phyloP scores from a whole-genome alignment of 2,888 invertebrate genomes.

The Campaea margaritaria region DNA sequence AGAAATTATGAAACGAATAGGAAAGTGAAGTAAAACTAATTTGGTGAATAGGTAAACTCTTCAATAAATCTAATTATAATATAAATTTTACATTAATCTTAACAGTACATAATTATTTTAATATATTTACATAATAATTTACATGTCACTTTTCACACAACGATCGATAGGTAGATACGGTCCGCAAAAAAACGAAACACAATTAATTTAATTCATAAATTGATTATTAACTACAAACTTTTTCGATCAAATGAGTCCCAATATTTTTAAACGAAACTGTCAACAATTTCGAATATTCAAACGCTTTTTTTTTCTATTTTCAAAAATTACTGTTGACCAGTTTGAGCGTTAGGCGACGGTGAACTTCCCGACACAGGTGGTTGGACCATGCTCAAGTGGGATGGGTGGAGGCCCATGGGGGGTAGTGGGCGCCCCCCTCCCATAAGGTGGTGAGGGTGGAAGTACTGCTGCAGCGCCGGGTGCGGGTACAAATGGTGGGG shows the following conservation, averaged over 20 bases:
- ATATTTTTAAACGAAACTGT: background rate
- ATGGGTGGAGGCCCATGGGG: conserved; percentile 77
- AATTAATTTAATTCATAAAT: background rate
- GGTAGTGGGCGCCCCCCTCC: conserved; percentile 80
- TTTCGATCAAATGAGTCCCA: conserved; percentile 34
- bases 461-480: conserved; percentile 86
- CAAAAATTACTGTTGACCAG: conserved; percentile 38
- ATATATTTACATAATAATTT: conserved; percentile 63
- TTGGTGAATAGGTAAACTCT: conserved; percentile 62
- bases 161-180: conserved; percentile 32
- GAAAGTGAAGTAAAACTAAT: conserved; percentile 51
- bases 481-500: conserved; percentile 86
- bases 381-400: conserved; percentile 72
- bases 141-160: conserved; percentile 43
- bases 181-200: conserved; percentile 32
- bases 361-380: conserved; percentile 72
- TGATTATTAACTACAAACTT: conserved; percentile 45
- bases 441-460: conserved; percentile 86
- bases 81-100: conserved; percentile 41
- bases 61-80: conserved; percentile 51
- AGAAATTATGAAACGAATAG: conserved; percentile 62
- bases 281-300: background rate
- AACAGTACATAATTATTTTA: conserved; percentile 27
- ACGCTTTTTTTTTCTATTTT: conserved; percentile 16
- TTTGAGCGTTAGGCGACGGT: conserved; percentile 75